Base-by-base conservation (phyloP, 2,113 vertebrate genomes). In the Gallinago paraguaiae region DNA sequence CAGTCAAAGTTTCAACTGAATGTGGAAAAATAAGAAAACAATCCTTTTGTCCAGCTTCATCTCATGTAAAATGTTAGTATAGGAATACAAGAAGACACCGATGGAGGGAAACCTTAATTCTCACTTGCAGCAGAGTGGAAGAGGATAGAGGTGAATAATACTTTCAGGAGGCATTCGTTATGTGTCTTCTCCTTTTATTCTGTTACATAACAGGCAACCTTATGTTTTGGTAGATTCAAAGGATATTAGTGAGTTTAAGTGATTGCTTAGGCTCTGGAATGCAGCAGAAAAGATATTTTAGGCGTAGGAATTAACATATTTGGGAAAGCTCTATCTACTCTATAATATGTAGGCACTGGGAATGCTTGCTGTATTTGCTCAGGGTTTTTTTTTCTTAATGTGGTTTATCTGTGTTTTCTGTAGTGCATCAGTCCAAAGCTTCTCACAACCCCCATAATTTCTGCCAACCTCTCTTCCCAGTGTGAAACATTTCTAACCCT, bases 341-440 rank as follows among this genome's bases (percentile, higher is more conserved):
- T 59, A 3, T 64, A 51, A 30, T 68, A 50, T 13, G 2, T 30
- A 65, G 67, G 31, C 85, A 27, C 14, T 45, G 35, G 24, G 7
- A 78, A 37, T 14, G 4, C 5, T 41, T 84, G 5, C 64, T 88
- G 4, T 30, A 50, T 54, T 70, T 80, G 23, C 25, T 82, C 9
- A 24, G 7, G 0, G 12, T 51, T 51, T 12, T 39, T 11, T 37
- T 54, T 69, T 31, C 31, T 39, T 84, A 28, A 8, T 59, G 3
- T 37, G 10, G 23, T 68, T 85, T 59, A 15, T 61, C 11, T 78
- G 1, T 43, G 17, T 57, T 88, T 84, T 70, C 25, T 7, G 1
- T 43, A 24, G 30, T 25, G 3, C 8, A 13, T 76, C 5, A 0
- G 10, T 71, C 54, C 0, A 0, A 79, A 90, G 11, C 7, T n/a